Base-by-base conservation (phyloP, 1,140 invertebrate genomes). In the Lepidostoma basale region DNA sequence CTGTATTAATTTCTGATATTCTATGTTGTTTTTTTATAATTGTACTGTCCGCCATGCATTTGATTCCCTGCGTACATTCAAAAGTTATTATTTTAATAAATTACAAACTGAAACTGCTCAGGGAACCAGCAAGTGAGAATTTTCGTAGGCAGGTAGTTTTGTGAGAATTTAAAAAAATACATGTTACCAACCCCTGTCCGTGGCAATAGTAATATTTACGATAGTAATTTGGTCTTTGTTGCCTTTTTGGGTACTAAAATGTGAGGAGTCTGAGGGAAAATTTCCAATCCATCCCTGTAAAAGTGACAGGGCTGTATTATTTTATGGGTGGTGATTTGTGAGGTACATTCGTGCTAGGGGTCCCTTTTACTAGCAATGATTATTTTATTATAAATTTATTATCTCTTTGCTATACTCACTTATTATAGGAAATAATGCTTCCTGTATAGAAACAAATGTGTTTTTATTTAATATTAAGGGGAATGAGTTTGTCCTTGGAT, bases 321-420 rank as follows among this genome's bases (percentile, higher is more conserved):
- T 60, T 60, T 60, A 60, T 60, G 42, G 56, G 56, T 16, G 56
- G 56, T 60, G 56, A 60, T 60, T 60, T 60, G 56, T 42, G 56
- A 22, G 36, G n/a, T 23, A 10, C 6, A 4, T 60, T n/a, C 20
- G 12, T 8, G 1, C 18, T 14, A 22, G 36, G 56, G 56, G 39
- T 23, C 9, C 14, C 6, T 42, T 60, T 60, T 60, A 42, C n/a
- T 60, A 12, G 6, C 10, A 22, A 16, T 16, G 16, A 56, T 14
- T 20, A 14, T 56, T 56, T 56, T 56, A 56, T 33, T 56, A 33
- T 56, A 18, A 36, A 56, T 56, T 36, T 33, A 56, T 16, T 33
- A 30, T n/a, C n/a, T n/a, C n/a, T n/a, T n/a, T n/a, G n/a, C n/a
- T n/a, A n/a, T n/a, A n/a, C n/a, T n/a, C n/a, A n/a, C n/a, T n/a